Evolutionary conservation across 2,113 vertebrate species (phyloP).

Genomic region (Perca flavescens): DNA sequence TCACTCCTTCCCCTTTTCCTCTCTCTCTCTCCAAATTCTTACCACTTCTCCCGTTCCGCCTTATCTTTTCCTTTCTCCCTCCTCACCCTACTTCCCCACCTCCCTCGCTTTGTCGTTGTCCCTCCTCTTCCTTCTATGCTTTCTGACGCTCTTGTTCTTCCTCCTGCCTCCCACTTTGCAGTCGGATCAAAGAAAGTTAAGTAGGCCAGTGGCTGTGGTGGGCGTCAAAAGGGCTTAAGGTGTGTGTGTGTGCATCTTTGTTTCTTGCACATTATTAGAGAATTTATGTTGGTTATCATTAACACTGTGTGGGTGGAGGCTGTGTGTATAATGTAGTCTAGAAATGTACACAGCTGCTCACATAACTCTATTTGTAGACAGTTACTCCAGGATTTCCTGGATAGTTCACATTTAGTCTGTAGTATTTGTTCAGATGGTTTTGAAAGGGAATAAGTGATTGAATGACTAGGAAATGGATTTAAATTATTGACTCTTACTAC

Average conservation of each 20-base stretch:
- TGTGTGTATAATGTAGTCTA: constrained; percentile 2
- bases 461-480: constrained; percentile 13
- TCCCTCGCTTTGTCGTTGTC: background rate
- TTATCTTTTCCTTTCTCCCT: background rate
- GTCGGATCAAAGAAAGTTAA: constrained; percentile 74
- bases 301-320: constrained; percentile 35
- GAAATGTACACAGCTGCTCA: constrained; percentile 13
- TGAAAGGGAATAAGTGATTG: constrained; percentile 35
- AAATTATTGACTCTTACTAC: constrained; percentile 13
- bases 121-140: constrained; percentile 5
- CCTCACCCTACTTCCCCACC: constrained; percentile 17
- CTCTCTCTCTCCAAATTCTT: too few relatives aligned
- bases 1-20: background rate
- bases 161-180: constrained; percentile 42
- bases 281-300: constrained; percentile 31
- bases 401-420: constrained; percentile 16
- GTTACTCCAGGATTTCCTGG: constrained; percentile 22
- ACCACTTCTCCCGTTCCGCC: background rate
- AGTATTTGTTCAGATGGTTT: constrained; percentile 30
- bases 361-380: constrained; percentile 19
- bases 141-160: constrained; percentile 16
- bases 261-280: constrained; percentile 30
- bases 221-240: constrained; percentile 62
- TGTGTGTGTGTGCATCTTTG: constrained; percentile 32
- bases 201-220: constrained; percentile 68